Evolutionary conservation across 2,113 vertebrate genomes (phyloP).

Genomic region (Hemicordylus capensis): DNA sequence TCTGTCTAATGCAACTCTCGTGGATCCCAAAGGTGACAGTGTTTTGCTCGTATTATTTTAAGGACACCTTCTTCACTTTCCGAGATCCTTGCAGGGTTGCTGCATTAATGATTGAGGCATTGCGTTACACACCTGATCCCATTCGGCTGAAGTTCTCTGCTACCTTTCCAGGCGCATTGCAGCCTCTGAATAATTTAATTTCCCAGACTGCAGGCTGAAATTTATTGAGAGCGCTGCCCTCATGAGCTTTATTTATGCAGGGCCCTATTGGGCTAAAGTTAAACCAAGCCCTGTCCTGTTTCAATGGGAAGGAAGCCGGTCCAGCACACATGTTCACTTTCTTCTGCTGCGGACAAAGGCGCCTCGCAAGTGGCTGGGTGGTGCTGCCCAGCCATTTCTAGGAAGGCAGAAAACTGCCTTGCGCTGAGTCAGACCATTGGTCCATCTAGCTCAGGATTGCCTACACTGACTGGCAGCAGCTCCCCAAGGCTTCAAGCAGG

Average conservation of each 20-base stretch:
- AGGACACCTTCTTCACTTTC: fast-evolving
- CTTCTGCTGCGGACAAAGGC: no score
- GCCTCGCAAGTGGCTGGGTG: no score
- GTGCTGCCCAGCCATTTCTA: no score
- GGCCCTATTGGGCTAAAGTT: neutral
- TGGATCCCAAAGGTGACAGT: no score
- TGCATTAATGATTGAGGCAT: slow-evolving; percentile 10
- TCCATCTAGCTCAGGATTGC: no score
- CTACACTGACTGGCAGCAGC: no score
- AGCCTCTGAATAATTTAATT: fast-evolving
- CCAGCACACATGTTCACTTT: no score
- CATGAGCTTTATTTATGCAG: neutral
- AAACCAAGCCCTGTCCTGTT: neutral
- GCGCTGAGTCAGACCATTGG: no score
- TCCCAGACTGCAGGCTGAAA: fast-evolving
- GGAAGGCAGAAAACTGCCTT: no score
- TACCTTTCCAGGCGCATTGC: neutral
- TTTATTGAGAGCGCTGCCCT: neutral
- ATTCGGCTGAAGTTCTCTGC: neutral
- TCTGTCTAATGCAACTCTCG: no score
- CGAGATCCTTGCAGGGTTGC: neutral
- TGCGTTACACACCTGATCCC: neutral
- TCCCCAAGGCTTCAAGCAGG: no score
- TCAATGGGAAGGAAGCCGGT: neutral
- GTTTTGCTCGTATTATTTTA: fast-evolving